Conservation (phyloP, 2,113 vertebrate genomes). For the Xenopus tropicalis region UCB_Xtro_10.0 CM004445.2:98645501-98646000, state of each 20-base stretch:
- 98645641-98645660: not conserved
- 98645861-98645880: conserved; percentile 19
- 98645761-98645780: conserved; percentile 85
- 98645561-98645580: too few relatives aligned
- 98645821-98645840: conserved; percentile 89
- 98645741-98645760: conserved; percentile 84
- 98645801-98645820: conserved; percentile 80
- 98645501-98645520: too few relatives aligned
- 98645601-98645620: too few relatives aligned
- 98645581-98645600: too few relatives aligned
- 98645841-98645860: conserved; percentile 91
- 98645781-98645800: conserved; percentile 72
- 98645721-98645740: conserved; percentile 85
- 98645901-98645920: not conserved
- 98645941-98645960: too few relatives aligned
- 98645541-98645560: too few relatives aligned
- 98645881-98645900: not conserved
- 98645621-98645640: too few relatives aligned
- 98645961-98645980: too few relatives aligned
- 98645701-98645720: conserved; percentile 74
- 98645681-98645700: conserved; percentile 92
- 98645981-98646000: too few relatives aligned
- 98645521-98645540: too few relatives aligned
- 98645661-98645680: not conserved
- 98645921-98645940: not conserved